Evolutionary conservation across 2,888 invertebrate genomes (phyloP), one percentile per base, ranked within the genome.

Genomic region (Diploptera punctata): DNA sequence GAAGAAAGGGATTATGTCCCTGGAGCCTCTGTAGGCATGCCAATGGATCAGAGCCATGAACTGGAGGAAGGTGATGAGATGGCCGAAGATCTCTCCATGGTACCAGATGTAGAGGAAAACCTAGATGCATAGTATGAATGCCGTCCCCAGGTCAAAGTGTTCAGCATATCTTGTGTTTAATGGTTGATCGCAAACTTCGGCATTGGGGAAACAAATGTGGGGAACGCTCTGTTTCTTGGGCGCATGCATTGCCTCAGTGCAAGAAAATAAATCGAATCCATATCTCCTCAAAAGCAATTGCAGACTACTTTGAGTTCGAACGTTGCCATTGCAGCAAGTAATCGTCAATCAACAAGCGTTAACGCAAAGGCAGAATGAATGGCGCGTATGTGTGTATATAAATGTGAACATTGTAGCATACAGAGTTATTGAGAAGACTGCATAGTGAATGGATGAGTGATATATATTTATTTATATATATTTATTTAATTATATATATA

Each of bases 51-150:
- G 24, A 54, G 72, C 21, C 71, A 67, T 16, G 75, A 74, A 4
- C 71, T 74, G 5, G 76, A 76, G 16, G 71, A 73, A 24, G 73
- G 70, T 10, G 76, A 75, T 24, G 76, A 76, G 24, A 75, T 75
- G 72, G 76, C 76, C 3, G 73, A 76, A 65, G 76, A 76, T 43
- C 72, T 76, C 43, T 76, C 76, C 9, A 76, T 76, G 76, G 74
- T 74, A 16, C 75, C 75, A 13, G 76, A 76, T 19, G 70, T 61
- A 13, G 76, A 76, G 24, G 72, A 76, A 19, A 65, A 67, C 9
- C 75, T 76, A 16, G 76, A 76, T 26, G 76, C 76, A 74, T 76
- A 76, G 76, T 76, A 73, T 26, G 74, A 65, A 44, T 44, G 31
- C 70, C 47, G 44, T 61, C 61, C 69, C 44, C 38, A 24, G 19